Conservation (phyloP, 1,140 invertebrate species). For the Prorops nasuta region DNA sequence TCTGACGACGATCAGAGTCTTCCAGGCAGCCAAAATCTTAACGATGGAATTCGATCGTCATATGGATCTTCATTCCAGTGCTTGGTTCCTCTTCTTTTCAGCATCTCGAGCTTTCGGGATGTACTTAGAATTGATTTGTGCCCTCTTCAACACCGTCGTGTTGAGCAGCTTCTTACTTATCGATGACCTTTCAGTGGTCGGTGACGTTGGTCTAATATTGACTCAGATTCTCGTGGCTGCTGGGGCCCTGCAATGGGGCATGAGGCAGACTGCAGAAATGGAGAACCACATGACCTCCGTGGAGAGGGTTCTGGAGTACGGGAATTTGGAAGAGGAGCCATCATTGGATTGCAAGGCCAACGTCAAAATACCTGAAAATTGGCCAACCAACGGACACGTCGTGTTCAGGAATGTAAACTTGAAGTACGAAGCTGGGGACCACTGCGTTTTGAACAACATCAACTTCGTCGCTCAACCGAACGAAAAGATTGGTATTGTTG, state of each 20-base stretch:
- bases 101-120: conserved; percentile 70
- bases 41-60: conserved; percentile 58
- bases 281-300: conserved; percentile 77
- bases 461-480: conserved; percentile 44
- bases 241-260: conserved; percentile 82
- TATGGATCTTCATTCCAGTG: conserved; percentile 51
- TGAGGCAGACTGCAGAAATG: conserved; percentile 71
- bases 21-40: conserved; percentile 58
- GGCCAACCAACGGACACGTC: conserved; percentile 72
- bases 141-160: conserved; percentile 62
- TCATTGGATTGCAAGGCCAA: conserved; percentile 53
- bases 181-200: conserved; percentile 56
- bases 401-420: conserved; percentile 66
- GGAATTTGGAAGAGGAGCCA: conserved; percentile 66
- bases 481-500: conserved; percentile 63
- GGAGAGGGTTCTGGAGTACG: conserved; percentile 80
- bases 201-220: conserved; percentile 77
- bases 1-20: conserved; percentile 67
- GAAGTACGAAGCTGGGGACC: conserved; percentile 53
- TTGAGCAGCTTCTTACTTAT: conserved; percentile 61
- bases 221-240: conserved; percentile 76
- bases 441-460: conserved; percentile 55
- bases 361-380: conserved; percentile 59
- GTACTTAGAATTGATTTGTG: conserved; percentile 68
- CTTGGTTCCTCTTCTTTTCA: conserved; percentile 66